Conservation (phyloP, 2,113 vertebrate genomes). For the Podarcis cretensis region DNA sequence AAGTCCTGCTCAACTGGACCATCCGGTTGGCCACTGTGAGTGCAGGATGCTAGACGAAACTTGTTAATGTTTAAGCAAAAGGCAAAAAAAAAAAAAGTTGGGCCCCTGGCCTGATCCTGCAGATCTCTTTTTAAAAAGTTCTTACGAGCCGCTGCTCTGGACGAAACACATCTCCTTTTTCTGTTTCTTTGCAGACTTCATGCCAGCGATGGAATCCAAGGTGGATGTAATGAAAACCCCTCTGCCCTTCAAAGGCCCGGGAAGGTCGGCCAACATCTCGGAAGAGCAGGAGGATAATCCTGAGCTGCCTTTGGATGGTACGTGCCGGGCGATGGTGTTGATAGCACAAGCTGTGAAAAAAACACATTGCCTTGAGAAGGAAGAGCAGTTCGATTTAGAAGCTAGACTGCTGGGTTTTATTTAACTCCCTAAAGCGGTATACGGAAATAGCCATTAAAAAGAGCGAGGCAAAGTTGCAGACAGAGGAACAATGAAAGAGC, state of each 20-base stretch:
- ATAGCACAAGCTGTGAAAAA: neutral
- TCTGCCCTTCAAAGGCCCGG: neutral
- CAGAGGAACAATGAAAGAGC: too few relatives aligned
- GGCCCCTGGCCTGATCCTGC: too few relatives aligned
- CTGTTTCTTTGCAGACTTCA: neutral
- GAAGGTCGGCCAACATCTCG: neutral
- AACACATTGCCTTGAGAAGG: neutral
- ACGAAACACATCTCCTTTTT: neutral
- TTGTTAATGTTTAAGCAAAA: too few relatives aligned
- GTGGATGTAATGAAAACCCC: neutral
- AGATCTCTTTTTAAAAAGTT: too few relatives aligned
- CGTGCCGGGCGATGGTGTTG: neutral
- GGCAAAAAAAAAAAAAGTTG: too few relatives aligned
- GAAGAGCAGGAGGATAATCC: neutral
- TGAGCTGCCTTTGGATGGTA: neutral
- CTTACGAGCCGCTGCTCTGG: too few relatives aligned
- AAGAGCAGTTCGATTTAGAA: neutral
- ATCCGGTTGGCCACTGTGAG: too few relatives aligned
- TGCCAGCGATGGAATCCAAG: neutral
- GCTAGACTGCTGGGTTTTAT: neutral
- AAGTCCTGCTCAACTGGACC: too few relatives aligned
- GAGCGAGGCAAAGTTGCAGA: too few relatives aligned
- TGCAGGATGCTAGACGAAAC: too few relatives aligned
- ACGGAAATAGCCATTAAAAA: too few relatives aligned
- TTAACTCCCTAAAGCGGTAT: too few relatives aligned